Percentiles rank a stretch among this genome's conserved stretches.
These are phyloP conservation scores for Sander vitreus DNA, from an alignment of 2,113 vertebrate genomes.

Conservation along the genomic window DNA sequence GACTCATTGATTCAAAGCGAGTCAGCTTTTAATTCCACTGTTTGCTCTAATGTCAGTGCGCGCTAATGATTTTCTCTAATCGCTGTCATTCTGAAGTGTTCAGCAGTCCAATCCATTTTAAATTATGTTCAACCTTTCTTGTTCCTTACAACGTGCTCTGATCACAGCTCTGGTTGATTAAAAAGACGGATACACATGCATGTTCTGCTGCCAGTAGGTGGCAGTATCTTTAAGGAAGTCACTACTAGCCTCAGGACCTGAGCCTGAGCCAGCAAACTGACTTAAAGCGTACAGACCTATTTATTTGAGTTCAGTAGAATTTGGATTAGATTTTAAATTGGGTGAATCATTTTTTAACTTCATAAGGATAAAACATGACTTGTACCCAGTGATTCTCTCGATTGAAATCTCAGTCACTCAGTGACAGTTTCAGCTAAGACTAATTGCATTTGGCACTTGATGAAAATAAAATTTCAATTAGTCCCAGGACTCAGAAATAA, in stretches of 20 bases:
- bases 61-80: not conserved
- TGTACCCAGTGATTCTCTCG: not conserved
- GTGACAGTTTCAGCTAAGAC: not conserved
- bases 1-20: not conserved
- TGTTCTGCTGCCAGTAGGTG: conserved; percentile 52
- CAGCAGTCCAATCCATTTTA: not conserved
- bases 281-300: not conserved
- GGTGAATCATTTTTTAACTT: not conserved
- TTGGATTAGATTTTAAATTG: not conserved
- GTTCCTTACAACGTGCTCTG: not conserved
- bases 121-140: not conserved
- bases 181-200: not conserved
- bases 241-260: not conserved
- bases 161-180: not conserved
- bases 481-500: not conserved
- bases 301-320: not conserved
- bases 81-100: not conserved
- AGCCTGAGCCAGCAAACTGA: not conserved
- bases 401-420: not conserved
- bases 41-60: not conserved
- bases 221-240: conserved; percentile 21
- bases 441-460: not conserved
- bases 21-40: not conserved
- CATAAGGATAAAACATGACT: not conserved
- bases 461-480: not conserved